Evolutionary conservation across 92 coral and sea anemone species (phyloP), one percentile per base, ranked within the genome.

Genomic region (Epizoanthus ramosus): DNA sequence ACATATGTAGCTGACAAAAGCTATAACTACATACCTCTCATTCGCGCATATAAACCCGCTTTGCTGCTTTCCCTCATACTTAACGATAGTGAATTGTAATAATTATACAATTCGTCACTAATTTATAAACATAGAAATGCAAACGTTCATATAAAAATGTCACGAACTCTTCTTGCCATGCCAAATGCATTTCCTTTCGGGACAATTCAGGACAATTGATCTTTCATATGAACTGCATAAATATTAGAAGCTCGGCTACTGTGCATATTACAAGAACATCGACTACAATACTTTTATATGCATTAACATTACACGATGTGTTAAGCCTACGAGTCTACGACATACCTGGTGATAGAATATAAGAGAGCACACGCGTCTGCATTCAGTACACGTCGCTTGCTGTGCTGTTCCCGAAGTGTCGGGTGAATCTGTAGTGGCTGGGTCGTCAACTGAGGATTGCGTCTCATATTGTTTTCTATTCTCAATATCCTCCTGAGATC

Each of bases 341-440:
- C 39, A n/a, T 77, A 77, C 82, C 82, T 77, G 82, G 15, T 77
- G 82, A 65, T 77, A 77, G 59, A 77, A 77, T n/a, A 77, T 63
- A 33, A 77, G 82, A 0, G 70, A 60, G 5, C 82, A 77, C 22
- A 77, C 63, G 43, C 82, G 63, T 69, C 63, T 77, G 53, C 82
- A 77, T 57, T 77, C 82, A 41, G 82, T 35, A 77, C 82, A 77
- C 0, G 82, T 77, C 37, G 82, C 82, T 63, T 77, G 82, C 28
- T 61, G 37, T n/a, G 10, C 15, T 12, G 69, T 24, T 0, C 47
- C 58, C 21, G 69, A 6, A 25, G 19, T 21, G 45, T 50, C 64
- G 23, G 4, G 6, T 0, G 67, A 57, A 58, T 25, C 66, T 17
- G 12, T 70, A 0, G 57, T 14, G 14, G 35, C 41, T 21, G 57